Conservation (phyloP, 2,113 vertebrate species). For the Syrrhaptes paradoxus region DNA sequence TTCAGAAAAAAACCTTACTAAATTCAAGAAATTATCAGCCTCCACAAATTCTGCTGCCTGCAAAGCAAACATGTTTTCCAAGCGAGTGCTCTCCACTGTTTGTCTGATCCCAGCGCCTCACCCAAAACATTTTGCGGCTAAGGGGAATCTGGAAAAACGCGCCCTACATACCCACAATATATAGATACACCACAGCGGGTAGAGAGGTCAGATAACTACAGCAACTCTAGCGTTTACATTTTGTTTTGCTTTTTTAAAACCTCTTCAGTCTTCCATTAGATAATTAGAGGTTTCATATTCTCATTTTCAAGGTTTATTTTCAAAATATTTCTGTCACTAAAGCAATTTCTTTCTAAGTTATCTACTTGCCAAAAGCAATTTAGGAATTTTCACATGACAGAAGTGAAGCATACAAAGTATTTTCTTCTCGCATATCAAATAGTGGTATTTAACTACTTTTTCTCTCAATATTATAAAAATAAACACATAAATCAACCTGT, state of each 20-base stretch:
- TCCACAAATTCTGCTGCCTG: background rate
- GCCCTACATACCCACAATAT: accelerated
- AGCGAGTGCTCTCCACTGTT: background rate
- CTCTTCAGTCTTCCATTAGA: background rate
- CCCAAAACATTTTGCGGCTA: background rate
- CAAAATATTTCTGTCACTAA: conserved; percentile 42
- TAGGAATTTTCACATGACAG: background rate
- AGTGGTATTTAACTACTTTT: background rate
- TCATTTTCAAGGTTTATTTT: conserved; percentile 48
- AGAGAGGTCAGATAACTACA: background rate
- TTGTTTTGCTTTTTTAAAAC: background rate
- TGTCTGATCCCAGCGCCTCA: background rate
- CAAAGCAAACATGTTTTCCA: background rate
- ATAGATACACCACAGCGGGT: background rate
- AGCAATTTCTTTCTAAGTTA: conserved; percentile 5
- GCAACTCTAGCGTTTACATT: background rate
- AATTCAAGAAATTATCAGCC: background rate
- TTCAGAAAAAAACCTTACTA: background rate
- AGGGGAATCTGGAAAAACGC: background rate
- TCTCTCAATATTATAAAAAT: background rate
- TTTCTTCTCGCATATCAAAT: background rate
- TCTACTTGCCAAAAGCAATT: conserved; percentile 40
- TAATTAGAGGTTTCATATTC: conserved; percentile 23
- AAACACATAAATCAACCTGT: background rate
- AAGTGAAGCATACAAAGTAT: background rate